Conservation (phyloP, 2,797 vertebrate genomes). For the Champsocephalus gunnari region DNA sequence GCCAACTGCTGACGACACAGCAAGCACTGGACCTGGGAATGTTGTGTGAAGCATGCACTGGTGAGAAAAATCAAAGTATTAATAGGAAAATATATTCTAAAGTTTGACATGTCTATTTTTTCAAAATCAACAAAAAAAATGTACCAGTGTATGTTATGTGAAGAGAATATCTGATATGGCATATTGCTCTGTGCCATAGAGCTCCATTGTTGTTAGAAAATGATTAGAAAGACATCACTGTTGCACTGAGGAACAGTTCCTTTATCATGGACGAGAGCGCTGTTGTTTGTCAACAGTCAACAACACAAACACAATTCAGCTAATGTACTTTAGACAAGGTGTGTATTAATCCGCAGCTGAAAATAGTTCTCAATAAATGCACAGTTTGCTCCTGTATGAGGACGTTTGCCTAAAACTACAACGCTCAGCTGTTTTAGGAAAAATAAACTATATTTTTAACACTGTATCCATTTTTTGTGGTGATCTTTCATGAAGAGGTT, state of each 20-base stretch:
- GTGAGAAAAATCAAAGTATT: slow-evolving; percentile 10
- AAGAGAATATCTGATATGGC: not conserved
- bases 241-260: not conserved
- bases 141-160: not conserved
- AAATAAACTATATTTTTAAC: not conserved
- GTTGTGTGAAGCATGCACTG: slow-evolving; percentile 25
- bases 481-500: too few relatives aligned
- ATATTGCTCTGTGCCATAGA: not conserved
- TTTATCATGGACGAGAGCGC: not conserved
- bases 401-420: not conserved
- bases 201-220: not conserved
- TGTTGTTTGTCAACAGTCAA: not conserved
- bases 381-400: not conserved
- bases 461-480: not conserved
- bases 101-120: not conserved
- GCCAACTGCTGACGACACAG: slow-evolving; percentile 49
- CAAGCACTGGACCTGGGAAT: slow-evolving; percentile 29
- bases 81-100: not conserved
- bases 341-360: not conserved
- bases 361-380: slow-evolving; percentile 3
- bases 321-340: not conserved
- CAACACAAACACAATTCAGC: not conserved
- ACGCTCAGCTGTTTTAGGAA: not conserved
- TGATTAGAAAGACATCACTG: not conserved
- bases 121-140: not conserved